These are phyloP conservation scores for Drosophila nigricruria DNA, from an alignment of 2,888 invertebrate species.

Conservation along the genomic window DNA sequence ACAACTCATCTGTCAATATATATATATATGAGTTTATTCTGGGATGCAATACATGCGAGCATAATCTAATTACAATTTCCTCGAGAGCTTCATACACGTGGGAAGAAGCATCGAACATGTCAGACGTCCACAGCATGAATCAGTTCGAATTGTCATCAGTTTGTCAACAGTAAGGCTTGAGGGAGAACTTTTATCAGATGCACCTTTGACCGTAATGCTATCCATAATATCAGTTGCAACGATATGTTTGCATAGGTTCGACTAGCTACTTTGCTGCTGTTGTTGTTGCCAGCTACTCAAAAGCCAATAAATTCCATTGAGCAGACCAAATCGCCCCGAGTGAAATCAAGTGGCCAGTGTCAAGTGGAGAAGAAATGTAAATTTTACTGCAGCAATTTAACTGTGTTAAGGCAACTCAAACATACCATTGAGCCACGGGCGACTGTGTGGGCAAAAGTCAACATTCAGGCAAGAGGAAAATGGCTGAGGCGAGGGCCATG, in stretches of 20 bases:
- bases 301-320: slow-evolving; percentile 32
- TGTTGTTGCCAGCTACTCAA: slow-evolving; percentile 21
- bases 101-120: not conserved
- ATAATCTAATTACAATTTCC: slow-evolving; percentile 7
- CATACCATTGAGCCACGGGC: slow-evolving; percentile 13
- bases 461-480: slow-evolving; percentile 26
- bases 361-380: slow-evolving; percentile 58
- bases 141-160: not conserved
- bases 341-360: not conserved
- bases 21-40: not conserved
- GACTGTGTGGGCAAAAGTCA: slow-evolving; percentile 41
- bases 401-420: slow-evolving; percentile 35
- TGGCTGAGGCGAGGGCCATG: too few relatives aligned
- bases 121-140: not conserved
- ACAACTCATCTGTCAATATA: not conserved
- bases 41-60: not conserved
- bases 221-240: slow-evolving; percentile 39
- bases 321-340: not conserved
- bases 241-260: slow-evolving; percentile 47
- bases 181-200: not conserved
- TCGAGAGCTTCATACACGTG: not conserved
- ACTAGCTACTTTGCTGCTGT: slow-evolving; percentile 12
- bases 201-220: slow-evolving; percentile 32
- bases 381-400: slow-evolving; percentile 53
- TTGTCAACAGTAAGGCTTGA: not conserved